These are phyloP conservation scores for Acanthococcus lagerstroemiae DNA, from an alignment of 2,888 invertebrate species.

Conservation along the genomic window DNA sequence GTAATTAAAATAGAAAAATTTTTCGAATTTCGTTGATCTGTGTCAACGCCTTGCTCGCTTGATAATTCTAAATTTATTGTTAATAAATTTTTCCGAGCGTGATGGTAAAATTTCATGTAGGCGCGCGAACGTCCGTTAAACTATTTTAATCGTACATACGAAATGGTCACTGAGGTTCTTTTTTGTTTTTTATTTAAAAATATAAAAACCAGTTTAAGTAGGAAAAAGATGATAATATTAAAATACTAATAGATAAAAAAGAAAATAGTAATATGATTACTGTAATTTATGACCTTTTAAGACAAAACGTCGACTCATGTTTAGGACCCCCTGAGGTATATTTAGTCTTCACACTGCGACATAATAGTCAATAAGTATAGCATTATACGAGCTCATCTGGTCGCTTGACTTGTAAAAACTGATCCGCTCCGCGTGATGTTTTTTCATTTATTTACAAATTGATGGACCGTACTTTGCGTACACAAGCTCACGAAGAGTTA, in stretches of 20 bases:
- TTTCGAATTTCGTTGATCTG: constrained; percentile 6
- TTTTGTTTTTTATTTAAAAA: not conserved
- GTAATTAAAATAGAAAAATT: constrained; percentile 8
- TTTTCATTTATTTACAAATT: constrained; percentile 27
- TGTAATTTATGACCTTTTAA: constrained; percentile 26
- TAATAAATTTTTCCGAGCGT: not conserved
- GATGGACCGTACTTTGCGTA: constrained; percentile 6
- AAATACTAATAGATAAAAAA: not conserved
- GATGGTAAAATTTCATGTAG: constrained; percentile 3
- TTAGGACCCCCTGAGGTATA: constrained; percentile 28
- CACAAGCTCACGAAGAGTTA: not conserved
- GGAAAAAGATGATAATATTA: not conserved
- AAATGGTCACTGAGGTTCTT: constrained; percentile 1
- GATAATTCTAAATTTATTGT: not conserved
- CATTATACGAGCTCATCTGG: constrained; percentile 28
- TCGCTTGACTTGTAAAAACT: constrained; percentile 5
- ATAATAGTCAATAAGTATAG: constrained; percentile 31
- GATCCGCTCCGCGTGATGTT: constrained; percentile 24
- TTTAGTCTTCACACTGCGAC: constrained; percentile 30
- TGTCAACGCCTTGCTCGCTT: not conserved
- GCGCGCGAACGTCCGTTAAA: not conserved
- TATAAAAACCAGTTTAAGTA: constrained; percentile 14
- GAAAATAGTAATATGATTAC: constrained; percentile 19
- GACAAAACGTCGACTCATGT: constrained; percentile 23
- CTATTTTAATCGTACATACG: not conserved